Evolutionary conservation across 2,888 invertebrate genomes (phyloP).

Genomic region (Dascillus cervinus): DNA sequence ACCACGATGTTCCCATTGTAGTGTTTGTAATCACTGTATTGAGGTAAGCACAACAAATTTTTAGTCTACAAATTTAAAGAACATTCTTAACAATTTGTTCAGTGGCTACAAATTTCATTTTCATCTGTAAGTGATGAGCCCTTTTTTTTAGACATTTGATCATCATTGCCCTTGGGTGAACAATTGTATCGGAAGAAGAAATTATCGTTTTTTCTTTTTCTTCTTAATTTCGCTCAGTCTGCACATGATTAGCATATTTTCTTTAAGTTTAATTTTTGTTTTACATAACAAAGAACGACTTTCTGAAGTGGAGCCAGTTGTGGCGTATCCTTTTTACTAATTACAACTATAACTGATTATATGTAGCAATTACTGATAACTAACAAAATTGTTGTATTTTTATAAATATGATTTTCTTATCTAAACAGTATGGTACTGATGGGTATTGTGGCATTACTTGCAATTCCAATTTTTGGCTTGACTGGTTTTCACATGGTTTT

Average conservation of each 20-base stretch:
- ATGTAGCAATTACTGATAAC: no score
- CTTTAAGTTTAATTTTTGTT: conserved; percentile 86
- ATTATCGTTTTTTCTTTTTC: conserved; percentile 98
- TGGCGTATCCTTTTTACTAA: conserved; percentile 70
- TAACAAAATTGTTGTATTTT: no score
- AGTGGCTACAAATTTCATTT: conserved; percentile 5
- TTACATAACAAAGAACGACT: conserved; percentile 76
- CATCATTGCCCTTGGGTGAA: conserved; percentile 99
- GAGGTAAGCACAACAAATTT: conserved; percentile 55
- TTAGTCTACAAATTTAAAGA: no score
- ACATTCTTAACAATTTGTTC: no score
- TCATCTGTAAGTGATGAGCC: conserved; percentile 6
- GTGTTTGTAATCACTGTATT: conserved; percentile 97
- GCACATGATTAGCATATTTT: conserved; percentile 97
- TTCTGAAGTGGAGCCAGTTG: conserved; percentile 71
- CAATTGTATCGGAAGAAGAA: conserved; percentile 93
- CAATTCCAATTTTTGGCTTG: conserved; percentile 95
- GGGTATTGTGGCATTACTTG: conserved; percentile 82
- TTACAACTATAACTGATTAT: no score
- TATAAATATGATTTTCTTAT: no score
- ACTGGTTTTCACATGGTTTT: conserved; percentile 97
- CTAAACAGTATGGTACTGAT: conserved; percentile 73
- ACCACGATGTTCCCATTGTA: conserved; percentile 97
- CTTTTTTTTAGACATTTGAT: conserved; percentile 85
- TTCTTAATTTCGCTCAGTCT: conserved; percentile 93